These are phyloP conservation scores for Trachemys scripta DNA, from an alignment of 2,113 vertebrate genomes.

Conservation along the genomic window DNA sequence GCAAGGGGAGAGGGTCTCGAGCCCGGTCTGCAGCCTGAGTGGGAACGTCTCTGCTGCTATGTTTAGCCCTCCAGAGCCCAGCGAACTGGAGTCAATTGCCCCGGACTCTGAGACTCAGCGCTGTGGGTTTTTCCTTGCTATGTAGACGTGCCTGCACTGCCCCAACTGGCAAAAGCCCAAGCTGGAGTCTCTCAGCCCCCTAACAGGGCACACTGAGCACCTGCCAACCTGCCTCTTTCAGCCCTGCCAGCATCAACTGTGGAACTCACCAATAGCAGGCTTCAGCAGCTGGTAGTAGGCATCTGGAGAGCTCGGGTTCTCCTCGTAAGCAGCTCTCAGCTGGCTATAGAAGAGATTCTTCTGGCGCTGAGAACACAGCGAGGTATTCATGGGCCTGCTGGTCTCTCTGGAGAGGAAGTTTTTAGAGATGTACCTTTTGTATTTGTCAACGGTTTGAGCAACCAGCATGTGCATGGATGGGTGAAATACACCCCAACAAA, in stretches of 20 bases:
- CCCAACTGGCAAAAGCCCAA: neutral
- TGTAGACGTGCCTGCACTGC: neutral
- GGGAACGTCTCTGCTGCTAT: neutral
- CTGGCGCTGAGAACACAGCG: neutral
- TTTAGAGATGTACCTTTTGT: neutral
- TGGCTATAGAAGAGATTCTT: constrained; percentile 13
- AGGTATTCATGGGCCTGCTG: neutral
- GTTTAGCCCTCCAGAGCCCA: neutral
- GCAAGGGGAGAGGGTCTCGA: neutral
- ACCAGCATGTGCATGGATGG: neutral
- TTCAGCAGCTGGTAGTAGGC: constrained; percentile 9
- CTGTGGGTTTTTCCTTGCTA: neutral
- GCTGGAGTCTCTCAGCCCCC: neutral
- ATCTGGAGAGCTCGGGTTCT: neutral
- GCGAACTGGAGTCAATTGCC: neutral
- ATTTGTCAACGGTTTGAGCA: neutral
- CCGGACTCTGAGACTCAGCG: neutral
- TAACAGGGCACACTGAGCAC: neutral
- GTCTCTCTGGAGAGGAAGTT: neutral
- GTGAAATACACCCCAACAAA: neutral
- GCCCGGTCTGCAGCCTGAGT: neutral
- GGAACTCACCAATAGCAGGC: neutral
- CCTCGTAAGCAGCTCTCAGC: neutral
- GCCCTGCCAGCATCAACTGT: too few species aligned
- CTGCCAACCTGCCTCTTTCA: neutral